Conservation (phyloP, 2,113 vertebrate genomes). For the Takifugu flavidus region DNA sequence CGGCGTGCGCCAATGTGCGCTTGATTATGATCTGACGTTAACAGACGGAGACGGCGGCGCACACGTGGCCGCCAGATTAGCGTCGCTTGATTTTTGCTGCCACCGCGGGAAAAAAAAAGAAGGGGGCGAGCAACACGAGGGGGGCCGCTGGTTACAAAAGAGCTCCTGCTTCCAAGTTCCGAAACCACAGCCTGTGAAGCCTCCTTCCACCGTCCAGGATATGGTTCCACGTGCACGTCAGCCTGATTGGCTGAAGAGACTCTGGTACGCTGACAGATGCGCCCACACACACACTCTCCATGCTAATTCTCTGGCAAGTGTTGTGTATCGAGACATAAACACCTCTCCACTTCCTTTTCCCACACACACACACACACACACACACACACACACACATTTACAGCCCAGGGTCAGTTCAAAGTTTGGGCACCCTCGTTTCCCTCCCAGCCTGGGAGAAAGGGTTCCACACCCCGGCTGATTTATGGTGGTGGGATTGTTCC, state of each 20-base stretch:
- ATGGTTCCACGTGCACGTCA: constrained; percentile 48
- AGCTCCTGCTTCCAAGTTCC: constrained; percentile 33
- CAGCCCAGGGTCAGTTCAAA: constrained; percentile 67
- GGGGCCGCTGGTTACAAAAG: constrained; percentile 38
- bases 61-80: constrained; percentile 70
- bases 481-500: constrained; percentile 51
- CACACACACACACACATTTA: constrained; percentile 45
- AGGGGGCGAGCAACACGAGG: no score
- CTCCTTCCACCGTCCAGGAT: constrained; percentile 26
- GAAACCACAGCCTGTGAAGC: constrained; percentile 1
- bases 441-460: constrained; percentile 39
- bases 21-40: constrained; percentile 47
- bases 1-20: constrained; percentile 33
- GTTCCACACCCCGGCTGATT: constrained; percentile 57
- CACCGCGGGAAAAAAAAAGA: constrained; percentile 11
- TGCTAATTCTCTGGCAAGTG: constrained; percentile 57
- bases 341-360: constrained; percentile 22
- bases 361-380: constrained; percentile 5
- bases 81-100: constrained; percentile 54
- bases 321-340: constrained; percentile 59
- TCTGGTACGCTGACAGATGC: constrained; percentile 38
- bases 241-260: constrained; percentile 26
- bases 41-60: constrained; percentile 30
- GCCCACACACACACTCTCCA: constrained; percentile 42
- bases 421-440: constrained; percentile 25